Evolutionary conservation across 1,140 invertebrate genomes (phyloP).

Genomic region (Calephelis nemesis): DNA sequence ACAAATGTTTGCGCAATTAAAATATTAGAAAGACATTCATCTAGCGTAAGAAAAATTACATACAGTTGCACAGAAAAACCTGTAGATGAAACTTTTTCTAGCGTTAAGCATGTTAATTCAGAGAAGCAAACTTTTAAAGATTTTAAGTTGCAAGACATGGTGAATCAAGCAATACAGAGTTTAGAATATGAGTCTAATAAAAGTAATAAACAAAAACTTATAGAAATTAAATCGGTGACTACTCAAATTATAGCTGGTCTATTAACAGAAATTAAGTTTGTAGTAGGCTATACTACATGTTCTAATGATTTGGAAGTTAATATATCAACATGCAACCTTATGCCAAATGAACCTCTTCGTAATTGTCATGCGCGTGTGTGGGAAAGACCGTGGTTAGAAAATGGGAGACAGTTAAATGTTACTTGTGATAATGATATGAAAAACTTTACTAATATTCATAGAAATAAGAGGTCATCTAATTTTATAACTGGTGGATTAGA

Average conservation of each 20-base stretch:
- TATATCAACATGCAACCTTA: constrained; percentile 41
- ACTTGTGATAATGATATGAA: constrained; percentile 52
- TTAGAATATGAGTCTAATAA: constrained; percentile 51
- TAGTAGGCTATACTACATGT: constrained; percentile 77
- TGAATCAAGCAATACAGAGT: constrained; percentile 45
- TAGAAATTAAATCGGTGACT: constrained; percentile 43
- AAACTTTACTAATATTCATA: constrained; percentile 21
- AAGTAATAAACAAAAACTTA: constrained; percentile 52
- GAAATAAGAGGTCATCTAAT: constrained; percentile 33
- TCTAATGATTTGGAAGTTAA: constrained; percentile 33
- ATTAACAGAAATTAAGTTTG: constrained; percentile 72
- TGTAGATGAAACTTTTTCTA: constrained; percentile 40
- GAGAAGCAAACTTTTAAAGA: constrained; percentile 36
- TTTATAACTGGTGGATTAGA: constrained; percentile 27
- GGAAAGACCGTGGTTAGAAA: constrained; percentile 82
- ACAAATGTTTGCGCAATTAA: constrained; percentile 49
- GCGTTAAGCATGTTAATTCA: constrained; percentile 19
- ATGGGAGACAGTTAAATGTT: constrained; percentile 69
- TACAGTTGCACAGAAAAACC: constrained; percentile 43
- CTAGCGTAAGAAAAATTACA: constrained; percentile 42
- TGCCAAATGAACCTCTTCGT: constrained; percentile 46
- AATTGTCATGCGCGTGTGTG: constrained; percentile 79
- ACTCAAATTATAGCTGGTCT: constrained; percentile 49
- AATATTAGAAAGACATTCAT: constrained; percentile 44
- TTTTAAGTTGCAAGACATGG: constrained; percentile 41